These are phyloP conservation scores for Salvelinus alpinus DNA, from an alignment of 2,113 vertebrate genomes.

Conservation along the genomic window DNA sequence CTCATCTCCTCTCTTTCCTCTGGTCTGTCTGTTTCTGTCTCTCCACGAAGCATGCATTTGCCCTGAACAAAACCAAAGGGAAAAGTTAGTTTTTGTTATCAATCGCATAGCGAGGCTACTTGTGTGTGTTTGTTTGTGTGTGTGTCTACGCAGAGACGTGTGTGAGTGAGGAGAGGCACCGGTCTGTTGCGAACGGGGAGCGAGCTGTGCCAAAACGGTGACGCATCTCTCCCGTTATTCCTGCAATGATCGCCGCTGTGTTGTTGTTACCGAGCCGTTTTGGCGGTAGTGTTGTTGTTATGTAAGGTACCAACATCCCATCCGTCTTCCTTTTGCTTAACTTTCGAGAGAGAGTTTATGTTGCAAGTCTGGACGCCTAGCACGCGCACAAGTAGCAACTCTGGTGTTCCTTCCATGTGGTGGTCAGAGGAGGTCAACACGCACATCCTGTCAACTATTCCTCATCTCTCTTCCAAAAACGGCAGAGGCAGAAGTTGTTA, in stretches of 20 bases:
- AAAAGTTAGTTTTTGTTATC: too few relatives aligned
- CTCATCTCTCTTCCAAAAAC: not conserved
- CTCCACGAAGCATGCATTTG: not conserved
- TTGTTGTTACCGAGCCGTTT: too few relatives aligned
- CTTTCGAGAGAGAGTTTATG: not conserved
- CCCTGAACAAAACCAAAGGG: too few relatives aligned
- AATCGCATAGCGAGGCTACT: too few relatives aligned
- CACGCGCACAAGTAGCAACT: conserved; percentile 53
- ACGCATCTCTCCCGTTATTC: not conserved
- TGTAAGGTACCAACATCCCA: not conserved
- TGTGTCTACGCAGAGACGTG: too few relatives aligned
- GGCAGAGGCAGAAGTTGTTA: not conserved
- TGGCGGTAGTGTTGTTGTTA: too few relatives aligned
- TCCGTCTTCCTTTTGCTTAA: not conserved
- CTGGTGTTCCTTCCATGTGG: not conserved
- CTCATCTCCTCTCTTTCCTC: not conserved
- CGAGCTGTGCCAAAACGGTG: not conserved
- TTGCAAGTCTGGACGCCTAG: not conserved
- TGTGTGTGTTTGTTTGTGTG: too few relatives aligned
- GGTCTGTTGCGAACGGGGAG: too few relatives aligned
- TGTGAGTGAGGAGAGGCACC: too few relatives aligned
- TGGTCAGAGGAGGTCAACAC: not conserved
- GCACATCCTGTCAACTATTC: conserved; percentile 40
- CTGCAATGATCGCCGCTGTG: not conserved
- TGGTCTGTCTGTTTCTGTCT: not conserved